Percentiles rank a stretch among this genome's conserved stretches.
Evolutionary conservation across 2,797 vertebrate species (phyloP).

Genomic region (Crenichthys baileyi): DNA sequence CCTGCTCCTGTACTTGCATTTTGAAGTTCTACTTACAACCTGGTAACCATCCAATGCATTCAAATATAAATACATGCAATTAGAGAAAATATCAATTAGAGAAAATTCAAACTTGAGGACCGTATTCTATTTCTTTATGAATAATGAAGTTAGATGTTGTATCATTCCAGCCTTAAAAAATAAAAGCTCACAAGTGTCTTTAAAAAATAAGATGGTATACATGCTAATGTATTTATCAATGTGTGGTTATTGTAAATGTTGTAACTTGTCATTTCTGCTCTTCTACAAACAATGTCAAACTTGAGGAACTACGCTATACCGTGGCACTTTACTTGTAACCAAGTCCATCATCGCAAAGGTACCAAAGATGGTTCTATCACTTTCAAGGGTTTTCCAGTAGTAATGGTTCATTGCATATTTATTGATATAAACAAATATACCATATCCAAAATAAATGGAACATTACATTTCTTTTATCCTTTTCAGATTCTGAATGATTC

Average conservation of each 20-base stretch:
- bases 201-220: background rate
- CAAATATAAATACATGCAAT: no score
- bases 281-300: background rate
- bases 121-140: no score
- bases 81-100: no score
- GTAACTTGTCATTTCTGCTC: background rate
- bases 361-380: conserved; percentile 14
- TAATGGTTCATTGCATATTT: background rate
- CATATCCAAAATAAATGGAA: conserved; percentile 14
- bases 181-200: no score
- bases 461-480: background rate
- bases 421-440: background rate
- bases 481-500: conserved; percentile 34
- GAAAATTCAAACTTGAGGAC: no score
- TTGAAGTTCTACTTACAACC: no score
- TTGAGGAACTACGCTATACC: background rate
- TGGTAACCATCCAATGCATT: no score
- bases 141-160: background rate
- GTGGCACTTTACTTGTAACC: conserved; percentile 1
- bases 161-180: background rate
- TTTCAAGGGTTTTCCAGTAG: background rate
- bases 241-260: background rate
- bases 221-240: background rate
- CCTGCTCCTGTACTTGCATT: no score
- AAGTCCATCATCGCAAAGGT: conserved; percentile 12